Base-by-base conservation (phyloP, 1,140 invertebrate genomes). In the Pemphigus obesinymphae region DNA sequence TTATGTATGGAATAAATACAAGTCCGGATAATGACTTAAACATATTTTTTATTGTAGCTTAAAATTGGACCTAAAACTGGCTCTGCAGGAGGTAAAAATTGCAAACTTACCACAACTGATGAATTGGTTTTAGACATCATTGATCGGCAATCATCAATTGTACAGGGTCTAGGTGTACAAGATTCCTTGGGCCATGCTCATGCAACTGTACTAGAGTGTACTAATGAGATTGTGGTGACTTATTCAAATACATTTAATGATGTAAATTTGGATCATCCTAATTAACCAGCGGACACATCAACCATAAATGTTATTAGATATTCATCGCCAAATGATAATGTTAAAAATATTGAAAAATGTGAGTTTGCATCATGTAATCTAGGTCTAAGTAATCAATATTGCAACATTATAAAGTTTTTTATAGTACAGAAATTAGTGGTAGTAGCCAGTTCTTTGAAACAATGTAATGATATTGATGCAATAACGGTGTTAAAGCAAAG, bases 301-400 rank as follows among this genome's bases (percentile, higher is more conserved):
- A 63, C 26, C 31, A 63, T 63, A 34, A 63, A 34, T 63, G 1
- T 63, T 17, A 63, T 63, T 63, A 34, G 13, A 63, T 17, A 63
- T 63, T 17, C 31, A 63, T 34, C 61, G 15, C 26, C 31, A 63
- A 63, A 63, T 34, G 61, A 63, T 63, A 63, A 63, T 34, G 61
- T 34, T 63, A 63, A 63, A 63, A 63, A 63, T 63, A 63, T 34
- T 63, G 61, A 63, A 63, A 34, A 63, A 34, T 63, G 61, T 55
- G 23, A 55, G 53, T 63, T 63, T 63, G 26, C 61, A 63, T 63
- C 61, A 34, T 31, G 15, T 63, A 63, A 63, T 34, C 1, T 55
- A 55, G n/a, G n/a, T 55, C n/a, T 55, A 55, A 55, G 23, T 26
- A 10, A 55, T 55, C 50, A 55, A 55, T 23, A 26, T 55, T 55